Conservation (phyloP, 2,113 vertebrate genomes). For the Pagrus major region DNA sequence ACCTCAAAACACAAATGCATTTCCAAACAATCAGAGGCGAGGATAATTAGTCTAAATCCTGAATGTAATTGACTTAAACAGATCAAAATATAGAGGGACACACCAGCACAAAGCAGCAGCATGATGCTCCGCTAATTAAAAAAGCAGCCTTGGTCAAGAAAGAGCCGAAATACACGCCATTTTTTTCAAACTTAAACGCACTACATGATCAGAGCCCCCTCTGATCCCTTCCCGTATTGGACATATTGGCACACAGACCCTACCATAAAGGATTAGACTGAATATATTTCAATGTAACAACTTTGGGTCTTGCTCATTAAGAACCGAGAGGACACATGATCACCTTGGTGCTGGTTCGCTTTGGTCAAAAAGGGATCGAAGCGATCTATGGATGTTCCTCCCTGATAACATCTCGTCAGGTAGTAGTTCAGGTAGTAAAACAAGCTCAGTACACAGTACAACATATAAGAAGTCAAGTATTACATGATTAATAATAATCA, state of each 20-base stretch:
- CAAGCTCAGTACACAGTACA: not conserved
- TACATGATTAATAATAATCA: not conserved
- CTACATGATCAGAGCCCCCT: not conserved
- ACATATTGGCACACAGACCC: not conserved
- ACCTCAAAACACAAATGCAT: not conserved
- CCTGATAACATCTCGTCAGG: not conserved
- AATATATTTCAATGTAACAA: not conserved
- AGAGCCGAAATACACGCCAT: not conserved
- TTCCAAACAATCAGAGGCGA: not conserved
- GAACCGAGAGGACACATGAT: not conserved
- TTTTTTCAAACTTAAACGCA: not conserved
- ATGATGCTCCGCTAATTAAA: constrained; percentile 16
- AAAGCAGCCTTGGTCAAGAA: constrained; percentile 17
- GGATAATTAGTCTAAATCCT: constrained; percentile 22
- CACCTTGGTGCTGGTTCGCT: too few species aligned
- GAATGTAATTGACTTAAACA: constrained; percentile 3
- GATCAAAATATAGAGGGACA: constrained; percentile 8
- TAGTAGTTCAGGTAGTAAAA: too few species aligned
- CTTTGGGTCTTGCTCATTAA: not conserved
- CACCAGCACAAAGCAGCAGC: not conserved
- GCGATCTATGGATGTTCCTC: not conserved
- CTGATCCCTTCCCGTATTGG: not conserved
- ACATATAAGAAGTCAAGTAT: not conserved
- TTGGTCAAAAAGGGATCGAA: too few species aligned
- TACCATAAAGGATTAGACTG: not conserved